Evolutionary conservation across 2,888 invertebrate genomes (phyloP), one percentile per base, ranked within the genome.

Genomic region (Zeuzera pyrina): DNA sequence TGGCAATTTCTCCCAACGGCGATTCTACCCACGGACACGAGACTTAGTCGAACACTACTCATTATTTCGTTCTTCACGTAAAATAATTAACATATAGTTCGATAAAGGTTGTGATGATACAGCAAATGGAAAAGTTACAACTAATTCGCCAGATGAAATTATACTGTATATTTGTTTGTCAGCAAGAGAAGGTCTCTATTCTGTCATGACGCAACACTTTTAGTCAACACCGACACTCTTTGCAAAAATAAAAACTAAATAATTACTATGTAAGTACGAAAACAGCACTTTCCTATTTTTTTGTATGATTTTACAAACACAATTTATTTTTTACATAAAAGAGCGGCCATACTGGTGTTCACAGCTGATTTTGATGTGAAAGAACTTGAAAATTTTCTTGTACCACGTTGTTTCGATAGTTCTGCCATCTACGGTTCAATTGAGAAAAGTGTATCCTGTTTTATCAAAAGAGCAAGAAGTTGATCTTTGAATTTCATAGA

Each of bases 121-220:
- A 54, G 49, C 52, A 54, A 57, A 66, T 64, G 59, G 64, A 73
- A 74, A 67, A 71, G 55, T 49, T 45, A 49, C 45, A 38, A 48
- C 42, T 53, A 57, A 57, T 57, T 56, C 49, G 59, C 52, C 53
- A 64, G 55, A 65, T 56, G 66, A 68, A 68, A 76, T 68, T 73
- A 76, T 79, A 73, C 76, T 78, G 71, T 78, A 77, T 76, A 77
- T 76, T 78, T 83, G 68, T 78, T 81, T 83, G 79, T 79, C 79
- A 81, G 79, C 69, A 76, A 79, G 13, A 25, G 78, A 76, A 77
- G 70, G 67, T n/a, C n/a, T n/a, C 52, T 56, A 52, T 68, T 74
- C 69, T 76, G 73, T 77, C 83, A 83, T 84, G 84, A 84, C 83
- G 83, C 84, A 84, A 84, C 81, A 81, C 78, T 77, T 78, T 76